Conservation (phyloP, 1,140 invertebrate genomes). For the Polypedilum vanderplanki region DNA sequence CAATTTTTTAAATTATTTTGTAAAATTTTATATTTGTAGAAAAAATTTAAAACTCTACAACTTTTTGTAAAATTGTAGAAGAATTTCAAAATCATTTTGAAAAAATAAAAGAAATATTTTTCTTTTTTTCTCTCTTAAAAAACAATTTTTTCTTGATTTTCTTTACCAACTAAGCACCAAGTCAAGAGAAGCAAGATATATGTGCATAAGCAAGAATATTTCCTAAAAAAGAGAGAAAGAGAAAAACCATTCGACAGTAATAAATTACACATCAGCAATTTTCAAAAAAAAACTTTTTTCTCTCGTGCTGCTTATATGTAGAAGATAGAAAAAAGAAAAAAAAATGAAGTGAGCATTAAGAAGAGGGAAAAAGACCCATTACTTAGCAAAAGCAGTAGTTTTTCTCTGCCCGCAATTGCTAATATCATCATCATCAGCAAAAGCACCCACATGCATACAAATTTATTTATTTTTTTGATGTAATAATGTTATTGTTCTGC, state of each 20-base stretch:
- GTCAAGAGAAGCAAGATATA: no score
- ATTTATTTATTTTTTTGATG: neutral
- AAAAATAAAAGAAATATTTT: no score
- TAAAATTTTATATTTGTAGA: no score
- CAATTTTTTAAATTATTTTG: no score
- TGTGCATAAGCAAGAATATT: no score
- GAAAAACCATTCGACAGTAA: slow-evolving; percentile 2
- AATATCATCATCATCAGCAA: slow-evolving; percentile 2
- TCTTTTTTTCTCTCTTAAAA: no score
- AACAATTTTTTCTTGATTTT: no score
- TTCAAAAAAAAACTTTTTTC: neutral
- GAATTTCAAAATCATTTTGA: no score
- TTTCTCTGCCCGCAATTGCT: neutral
- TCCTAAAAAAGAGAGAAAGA: no score
- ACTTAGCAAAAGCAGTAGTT: neutral
- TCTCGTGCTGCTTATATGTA: neutral
- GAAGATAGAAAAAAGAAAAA: neutral
- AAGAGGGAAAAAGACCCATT: neutral
- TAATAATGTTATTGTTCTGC: neutral
- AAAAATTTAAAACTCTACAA: no score
- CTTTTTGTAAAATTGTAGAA: no score
- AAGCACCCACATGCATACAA: neutral
- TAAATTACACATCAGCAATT: neutral
- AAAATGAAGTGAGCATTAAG: neutral
- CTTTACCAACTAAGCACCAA: no score